Evolutionary conservation across 2,888 invertebrate species (phyloP), one percentile per base, ranked within the genome.

Genomic region (Papilio gigon): DNA sequence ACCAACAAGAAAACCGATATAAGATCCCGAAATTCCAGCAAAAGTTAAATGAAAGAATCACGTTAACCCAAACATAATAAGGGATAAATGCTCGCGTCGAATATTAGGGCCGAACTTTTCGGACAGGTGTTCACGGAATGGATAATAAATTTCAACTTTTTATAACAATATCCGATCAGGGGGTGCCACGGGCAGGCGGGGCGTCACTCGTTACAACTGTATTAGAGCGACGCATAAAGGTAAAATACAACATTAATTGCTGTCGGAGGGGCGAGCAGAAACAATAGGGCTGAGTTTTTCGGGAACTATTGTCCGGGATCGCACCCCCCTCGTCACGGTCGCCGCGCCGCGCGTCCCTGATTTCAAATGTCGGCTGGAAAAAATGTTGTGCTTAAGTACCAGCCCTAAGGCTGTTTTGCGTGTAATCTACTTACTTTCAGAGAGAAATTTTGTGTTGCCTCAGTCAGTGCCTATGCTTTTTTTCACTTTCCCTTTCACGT

Each of bases 211-310:
- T 74, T 73, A 78, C 73, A 72, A 71, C 78, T 78, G 78, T 80
- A 80, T 81, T 76, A 77, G 71, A 68, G 59, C 70, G 67, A 72
- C 80, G 83, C 81, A 84, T 81, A 83, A 84, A 85, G 86, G 85
- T 87, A 82, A 81, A 85, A 88, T 85, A 86, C 84, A 87, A 88
- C 88, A 90, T 90, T 90, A 90, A 90, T 90, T 90, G 89, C 85
- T 87, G 89, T 88, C 90, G 86, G 84, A 73, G 74, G 77, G 75
- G 77, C 75, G 80, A 78, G 80, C 84, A 81, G 84, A 87, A 84
- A 89, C 87, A 88, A 89, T 81, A 80, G 84, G 72, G 74, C 72
- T 74, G 77, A 65, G 61, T 50, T 65, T 65, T 89, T 89, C 86
- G 78, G 84, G 81, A 82, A 85, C 88, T 85, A 89, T 89, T 89